phyloP scores from a whole-genome alignment of 53 echinoderm and acorn worm species.

The Temnopleurus reevesii region DNA sequence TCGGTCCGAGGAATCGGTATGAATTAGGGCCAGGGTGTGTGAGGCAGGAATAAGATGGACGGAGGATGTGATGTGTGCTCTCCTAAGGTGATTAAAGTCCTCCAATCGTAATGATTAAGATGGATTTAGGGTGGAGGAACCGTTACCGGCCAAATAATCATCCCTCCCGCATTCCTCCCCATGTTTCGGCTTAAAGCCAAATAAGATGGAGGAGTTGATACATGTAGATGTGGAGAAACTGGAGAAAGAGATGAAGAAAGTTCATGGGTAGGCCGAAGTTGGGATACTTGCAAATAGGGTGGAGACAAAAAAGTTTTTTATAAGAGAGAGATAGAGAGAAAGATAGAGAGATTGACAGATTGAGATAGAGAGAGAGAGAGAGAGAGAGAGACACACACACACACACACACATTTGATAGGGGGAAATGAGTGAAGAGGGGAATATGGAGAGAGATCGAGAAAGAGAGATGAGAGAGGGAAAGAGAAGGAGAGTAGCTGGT shows the following conservation, averaged over 20 bases:
- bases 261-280: background rate
- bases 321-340: background rate
- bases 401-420: background rate
- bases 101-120: slow-evolving; percentile 39
- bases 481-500: background rate
- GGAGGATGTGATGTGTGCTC: slow-evolving; percentile 28
- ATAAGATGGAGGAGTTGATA: background rate
- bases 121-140: slow-evolving; percentile 25
- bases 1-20: background rate
- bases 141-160: slow-evolving; percentile 10
- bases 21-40: slow-evolving; percentile 40
- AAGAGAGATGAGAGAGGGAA: background rate
- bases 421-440: background rate
- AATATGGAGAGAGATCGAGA: background rate
- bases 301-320: background rate
- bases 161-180: background rate
- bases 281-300: background rate
- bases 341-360: too few species aligned
- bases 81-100: slow-evolving; percentile 1
- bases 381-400: too few species aligned
- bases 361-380: too few species aligned
- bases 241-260: background rate
- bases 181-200: slow-evolving; percentile 12
- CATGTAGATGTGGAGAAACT: background rate
- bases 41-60: background rate